Evolutionary conservation across 2,113 vertebrate genomes (phyloP).

Genomic region (Spermophilus dauricus): DNA sequence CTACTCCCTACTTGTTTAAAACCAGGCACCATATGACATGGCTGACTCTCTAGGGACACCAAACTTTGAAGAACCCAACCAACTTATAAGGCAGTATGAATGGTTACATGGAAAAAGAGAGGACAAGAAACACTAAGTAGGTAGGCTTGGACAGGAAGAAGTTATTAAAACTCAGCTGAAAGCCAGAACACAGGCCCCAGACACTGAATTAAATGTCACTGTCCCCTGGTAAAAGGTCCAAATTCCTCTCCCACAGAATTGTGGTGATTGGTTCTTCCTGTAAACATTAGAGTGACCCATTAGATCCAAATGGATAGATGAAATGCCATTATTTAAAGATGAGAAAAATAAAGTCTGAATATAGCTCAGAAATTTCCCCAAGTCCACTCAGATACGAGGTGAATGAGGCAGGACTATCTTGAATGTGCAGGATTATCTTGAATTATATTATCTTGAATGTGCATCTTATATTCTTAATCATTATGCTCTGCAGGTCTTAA

Average conservation of each 20-base stretch:
- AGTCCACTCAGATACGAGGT: background rate
- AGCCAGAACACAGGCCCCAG: background rate
- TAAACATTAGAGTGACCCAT: background rate
- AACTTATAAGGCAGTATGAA: background rate
- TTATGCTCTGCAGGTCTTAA: background rate
- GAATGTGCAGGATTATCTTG: background rate
- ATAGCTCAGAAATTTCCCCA: background rate
- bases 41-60: background rate
- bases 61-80: background rate
- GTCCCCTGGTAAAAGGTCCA: background rate
- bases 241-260: background rate
- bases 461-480: background rate
- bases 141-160: background rate
- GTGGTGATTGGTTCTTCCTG: fast-evolving
- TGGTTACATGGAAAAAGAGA: background rate
- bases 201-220: background rate
- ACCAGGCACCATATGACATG: background rate
- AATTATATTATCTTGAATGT: background rate
- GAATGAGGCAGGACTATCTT: background rate
- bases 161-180: background rate
- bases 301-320: background rate
- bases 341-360: background rate
- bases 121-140: fast-evolving
- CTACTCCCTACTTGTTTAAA: background rate
- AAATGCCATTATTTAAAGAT: background rate